Conservation (phyloP, 2,797 vertebrate genomes). For the Lagodon rhomboides region DNA sequence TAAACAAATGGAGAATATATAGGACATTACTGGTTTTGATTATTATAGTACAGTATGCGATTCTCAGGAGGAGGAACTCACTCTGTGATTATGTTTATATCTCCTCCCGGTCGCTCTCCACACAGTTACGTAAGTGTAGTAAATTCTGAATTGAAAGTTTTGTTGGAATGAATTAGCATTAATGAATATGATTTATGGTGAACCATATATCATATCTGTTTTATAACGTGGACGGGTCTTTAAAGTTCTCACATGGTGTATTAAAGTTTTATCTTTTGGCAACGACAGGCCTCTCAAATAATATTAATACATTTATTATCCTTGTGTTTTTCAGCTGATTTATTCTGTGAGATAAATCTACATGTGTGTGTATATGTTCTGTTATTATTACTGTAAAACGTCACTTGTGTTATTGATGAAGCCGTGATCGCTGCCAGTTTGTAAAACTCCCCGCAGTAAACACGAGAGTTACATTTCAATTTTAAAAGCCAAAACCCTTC, state of each 20-base stretch:
- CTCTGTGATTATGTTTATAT: constrained; percentile 41
- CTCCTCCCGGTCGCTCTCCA: constrained; percentile 23
- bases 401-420: constrained; percentile 6
- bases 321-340: constrained; percentile 21
- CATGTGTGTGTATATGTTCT: constrained; percentile 23
- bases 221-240: constrained; percentile 34
- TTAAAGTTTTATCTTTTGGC: constrained; percentile 47
- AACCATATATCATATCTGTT: constrained; percentile 30
- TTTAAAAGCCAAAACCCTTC: not conserved
- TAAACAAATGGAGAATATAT: constrained; percentile 77
- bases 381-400: constrained; percentile 15
- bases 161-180: constrained; percentile 64
- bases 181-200: constrained; percentile 54
- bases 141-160: constrained; percentile 64
- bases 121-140: constrained; percentile 52
- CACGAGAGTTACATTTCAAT: not conserved
- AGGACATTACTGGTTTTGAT: constrained; percentile 73
- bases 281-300: constrained; percentile 9
- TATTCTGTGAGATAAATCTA: constrained; percentile 15
- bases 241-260: constrained; percentile 34
- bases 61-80: constrained; percentile 62
- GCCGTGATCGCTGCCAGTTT: not conserved
- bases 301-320: constrained; percentile 22
- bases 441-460: not conserved
- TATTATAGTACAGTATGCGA: constrained; percentile 55